Conservation (phyloP, 2,888 invertebrate species). For the Pachymerium ferrugineum region DNA sequence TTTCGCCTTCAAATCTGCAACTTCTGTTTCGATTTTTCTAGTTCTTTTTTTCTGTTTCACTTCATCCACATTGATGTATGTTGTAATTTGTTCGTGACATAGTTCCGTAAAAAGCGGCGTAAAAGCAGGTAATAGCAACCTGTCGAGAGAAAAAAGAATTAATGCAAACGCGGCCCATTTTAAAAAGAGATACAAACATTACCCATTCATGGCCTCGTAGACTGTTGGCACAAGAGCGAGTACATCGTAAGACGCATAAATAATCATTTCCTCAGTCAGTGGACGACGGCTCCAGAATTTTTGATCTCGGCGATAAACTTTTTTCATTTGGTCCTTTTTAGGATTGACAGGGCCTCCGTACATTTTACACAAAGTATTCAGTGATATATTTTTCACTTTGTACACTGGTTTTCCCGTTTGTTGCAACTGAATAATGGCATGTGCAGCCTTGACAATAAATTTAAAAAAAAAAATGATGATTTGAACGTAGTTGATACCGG, state of each 20-base stretch:
- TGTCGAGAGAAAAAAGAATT: slow-evolving; percentile 40
- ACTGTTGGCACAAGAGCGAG: slow-evolving; percentile 76
- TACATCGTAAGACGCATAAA: slow-evolving; percentile 85
- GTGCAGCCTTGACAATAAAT: slow-evolving; percentile 62
- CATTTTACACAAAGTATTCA: slow-evolving; percentile 83
- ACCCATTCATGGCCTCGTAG: slow-evolving; percentile 65
- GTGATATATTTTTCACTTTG: slow-evolving; percentile 86
- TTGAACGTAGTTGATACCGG: neutral
- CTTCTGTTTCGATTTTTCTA: slow-evolving; percentile 84
- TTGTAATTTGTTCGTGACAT: slow-evolving; percentile 76
- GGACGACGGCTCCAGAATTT: slow-evolving; percentile 81
- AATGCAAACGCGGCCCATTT: neutral
- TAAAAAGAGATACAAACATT: slow-evolving; percentile 34
- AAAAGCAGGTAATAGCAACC: slow-evolving; percentile 62
- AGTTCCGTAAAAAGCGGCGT: slow-evolving; percentile 69
- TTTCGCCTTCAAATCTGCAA: slow-evolving; percentile 75
- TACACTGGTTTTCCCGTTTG: slow-evolving; percentile 84
- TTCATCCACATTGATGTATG: slow-evolving; percentile 77
- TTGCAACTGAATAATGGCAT: slow-evolving; percentile 84
- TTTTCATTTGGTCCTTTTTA: slow-evolving; percentile 69
- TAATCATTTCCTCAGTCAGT: slow-evolving; percentile 80
- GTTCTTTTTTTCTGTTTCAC: slow-evolving; percentile 82
- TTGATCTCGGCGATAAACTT: slow-evolving; percentile 43
- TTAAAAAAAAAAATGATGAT: neutral
- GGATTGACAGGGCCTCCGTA: slow-evolving; percentile 84